Evolutionary conservation across 1,140 invertebrate species (phyloP), one percentile per base, ranked within the genome.

Genomic region (Metaphire vulgaris): DNA sequence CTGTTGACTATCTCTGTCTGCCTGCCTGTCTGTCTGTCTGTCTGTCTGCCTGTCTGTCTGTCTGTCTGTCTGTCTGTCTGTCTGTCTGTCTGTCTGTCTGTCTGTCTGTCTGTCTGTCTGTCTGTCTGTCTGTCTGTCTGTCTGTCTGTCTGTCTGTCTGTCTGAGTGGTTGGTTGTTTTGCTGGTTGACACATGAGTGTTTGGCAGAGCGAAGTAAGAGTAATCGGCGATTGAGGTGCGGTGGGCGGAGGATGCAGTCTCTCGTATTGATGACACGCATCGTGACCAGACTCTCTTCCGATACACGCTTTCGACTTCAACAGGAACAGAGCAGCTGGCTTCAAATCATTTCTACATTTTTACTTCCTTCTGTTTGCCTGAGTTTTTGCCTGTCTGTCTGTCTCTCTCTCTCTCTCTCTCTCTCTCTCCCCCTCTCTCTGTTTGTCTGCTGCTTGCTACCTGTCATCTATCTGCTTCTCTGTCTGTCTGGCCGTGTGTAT

Each of bases 321-420:
- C n/a, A n/a, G n/a, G n/a, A n/a, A n/a, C n/a, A n/a, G n/a, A n/a
- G n/a, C n/a, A n/a, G n/a, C n/a, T n/a, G n/a, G n/a, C n/a, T n/a
- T n/a, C n/a, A n/a, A n/a, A n/a, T n/a, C n/a, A n/a, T n/a, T n/a
- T n/a, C n/a, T n/a, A n/a, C n/a, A n/a, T n/a, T n/a, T n/a, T n/a
- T n/a, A n/a, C n/a, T n/a, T 56, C 41, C 21, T 21, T 56, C 41
- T 56, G 6, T 56, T 21, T 56, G 6, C 21, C 41, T 56, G 6
- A 12, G 6, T 56, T 21, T 56, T 21, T 56, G 6, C 21, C 41
- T 56, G 6, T 56, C 41, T 56, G 6, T 56, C 41, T 56, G 6
- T 56, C 41, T 56, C 41, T 56, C 41, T 56, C 41, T 56, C 41
- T 56, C 41, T 56, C 41, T 56, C 41, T 56, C 41, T 56, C 41